phyloP scores from a whole-genome alignment of 2,888 invertebrate species.

The Drosophila lutescens region DNA sequence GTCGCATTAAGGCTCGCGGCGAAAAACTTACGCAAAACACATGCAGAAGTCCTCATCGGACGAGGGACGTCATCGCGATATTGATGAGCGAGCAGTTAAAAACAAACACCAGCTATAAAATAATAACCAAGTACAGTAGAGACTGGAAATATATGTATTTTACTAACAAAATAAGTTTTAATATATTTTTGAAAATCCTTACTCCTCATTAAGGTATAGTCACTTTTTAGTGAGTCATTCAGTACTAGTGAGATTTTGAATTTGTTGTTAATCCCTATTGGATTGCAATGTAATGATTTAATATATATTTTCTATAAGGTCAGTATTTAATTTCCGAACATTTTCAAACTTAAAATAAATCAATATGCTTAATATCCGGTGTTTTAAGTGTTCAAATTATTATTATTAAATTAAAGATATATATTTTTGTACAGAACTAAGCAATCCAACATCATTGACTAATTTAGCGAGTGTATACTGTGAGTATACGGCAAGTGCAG shows the following conservation, averaged over 20 bases:
- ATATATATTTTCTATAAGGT: too few relatives aligned
- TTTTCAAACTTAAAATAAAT: too few relatives aligned
- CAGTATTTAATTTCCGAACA: too few relatives aligned
- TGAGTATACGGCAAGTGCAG: not conserved
- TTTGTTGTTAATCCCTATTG: too few relatives aligned
- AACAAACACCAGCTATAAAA: constrained; percentile 26
- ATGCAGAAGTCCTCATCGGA: constrained; percentile 71
- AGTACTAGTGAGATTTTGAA: too few relatives aligned
- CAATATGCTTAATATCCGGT: too few relatives aligned
- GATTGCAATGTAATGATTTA: too few relatives aligned
- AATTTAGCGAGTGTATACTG: not conserved
- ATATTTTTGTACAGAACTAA: not conserved
- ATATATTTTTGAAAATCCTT: too few relatives aligned
- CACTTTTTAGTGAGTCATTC: too few relatives aligned
- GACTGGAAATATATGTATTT: not conserved
- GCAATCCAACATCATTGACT: not conserved
- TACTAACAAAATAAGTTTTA: too few relatives aligned
- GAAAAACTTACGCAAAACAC: constrained; percentile 46
- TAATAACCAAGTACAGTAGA: constrained; percentile 13
- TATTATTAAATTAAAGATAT: not conserved
- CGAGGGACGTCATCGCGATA: constrained; percentile 42
- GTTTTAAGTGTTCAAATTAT: too few relatives aligned
- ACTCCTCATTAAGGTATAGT: too few relatives aligned
- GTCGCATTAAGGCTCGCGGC: constrained; percentile 55
- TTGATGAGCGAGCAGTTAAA: constrained; percentile 55